Evolutionary conservation across 2,113 vertebrate genomes (phyloP), one percentile per base, ranked within the genome.

Genomic region (Notarius quadriscutis): DNA sequence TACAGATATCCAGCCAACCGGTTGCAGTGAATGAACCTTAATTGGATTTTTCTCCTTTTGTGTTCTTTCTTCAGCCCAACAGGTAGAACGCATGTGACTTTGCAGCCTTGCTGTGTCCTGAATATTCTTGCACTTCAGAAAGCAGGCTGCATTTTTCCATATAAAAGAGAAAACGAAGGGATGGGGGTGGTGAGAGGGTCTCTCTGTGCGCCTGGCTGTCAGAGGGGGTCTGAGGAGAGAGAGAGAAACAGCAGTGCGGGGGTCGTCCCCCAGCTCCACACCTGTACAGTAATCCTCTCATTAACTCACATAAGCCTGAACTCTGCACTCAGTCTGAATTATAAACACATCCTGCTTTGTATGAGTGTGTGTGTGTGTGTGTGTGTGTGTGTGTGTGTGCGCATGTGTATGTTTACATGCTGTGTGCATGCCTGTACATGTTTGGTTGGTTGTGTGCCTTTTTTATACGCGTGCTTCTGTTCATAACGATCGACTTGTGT

Each of bases 241-340:
- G 71, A 71, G 71, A 34, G 69, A 74, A 67, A 48, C 48, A 77
- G 57, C 67, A 65, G 63, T 84, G 83, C 15, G 55, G 84, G 69
- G 87, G 84, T 85, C 25, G 79, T 83, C 86, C 81, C 86, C 48
- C n/a, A 88, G 89, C 86, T 88, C 41, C 72, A 84, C 79, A 84
- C 57, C 83, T 72, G 74, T 81, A 86, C 77, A 71, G 79, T 88
- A 90, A 90, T 89, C 89, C 89, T 30, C 89, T 90, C 89, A 90
- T 90, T 88, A 90, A 87, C 89, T 88, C 86, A 41, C 86, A 83
- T 41, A 71, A 81, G 50, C 86, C 84, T 48, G 72, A 82, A 87
- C 84, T 84, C 72, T 69, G 63, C 51, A 67, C 87, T n/a, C 87
- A 14, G 17, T 53, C n/a, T 77, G 78, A 86, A 87, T 87, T 86